A percentile compares a stretch with the other conserved stretches of the same genome.
phyloP scores from a whole-genome alignment of 2,113 vertebrate species.

The Corydoras sp. region DNA sequence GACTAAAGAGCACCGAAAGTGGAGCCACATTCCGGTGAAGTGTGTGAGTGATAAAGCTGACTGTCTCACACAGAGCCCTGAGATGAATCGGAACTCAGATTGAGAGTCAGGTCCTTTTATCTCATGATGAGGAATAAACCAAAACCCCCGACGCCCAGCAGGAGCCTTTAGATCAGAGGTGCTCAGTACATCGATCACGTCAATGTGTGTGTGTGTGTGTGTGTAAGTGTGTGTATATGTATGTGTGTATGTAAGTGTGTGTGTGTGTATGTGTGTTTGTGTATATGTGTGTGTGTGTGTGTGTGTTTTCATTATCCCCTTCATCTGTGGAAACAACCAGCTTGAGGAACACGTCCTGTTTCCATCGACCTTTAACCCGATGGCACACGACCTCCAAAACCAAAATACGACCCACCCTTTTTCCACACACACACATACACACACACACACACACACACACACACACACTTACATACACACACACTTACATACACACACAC shows the following conservation, averaged over 20 bases:
- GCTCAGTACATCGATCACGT: too few relatives aligned
- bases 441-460: constrained; percentile 24
- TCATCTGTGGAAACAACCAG: constrained; percentile 53
- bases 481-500: too few relatives aligned
- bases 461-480: too few relatives aligned
- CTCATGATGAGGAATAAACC: too few relatives aligned
- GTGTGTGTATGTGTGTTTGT: constrained; percentile 17
- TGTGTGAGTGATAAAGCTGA: too few relatives aligned
- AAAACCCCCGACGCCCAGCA: too few relatives aligned
- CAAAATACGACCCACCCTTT: constrained; percentile 15
- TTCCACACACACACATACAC: constrained; percentile 19
- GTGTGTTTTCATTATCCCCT: constrained; percentile 8
- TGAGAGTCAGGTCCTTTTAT: background rate
- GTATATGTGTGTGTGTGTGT: constrained; percentile 15
- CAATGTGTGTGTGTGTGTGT: constrained; percentile 34
- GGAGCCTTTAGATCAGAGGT: too few relatives aligned
- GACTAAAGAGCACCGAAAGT: background rate
- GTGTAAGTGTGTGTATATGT: constrained; percentile 4
- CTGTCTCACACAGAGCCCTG: too few relatives aligned
- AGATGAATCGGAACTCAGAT: too few relatives aligned
- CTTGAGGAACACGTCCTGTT: constrained; percentile 61
- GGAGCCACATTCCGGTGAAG: background rate
- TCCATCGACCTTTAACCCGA: constrained; percentile 46
- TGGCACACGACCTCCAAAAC: constrained; percentile 52
- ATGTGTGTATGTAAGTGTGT: too few relatives aligned